phyloP scores from a whole-genome alignment of 2,113 vertebrate species.

The Alectura lathami region DNA sequence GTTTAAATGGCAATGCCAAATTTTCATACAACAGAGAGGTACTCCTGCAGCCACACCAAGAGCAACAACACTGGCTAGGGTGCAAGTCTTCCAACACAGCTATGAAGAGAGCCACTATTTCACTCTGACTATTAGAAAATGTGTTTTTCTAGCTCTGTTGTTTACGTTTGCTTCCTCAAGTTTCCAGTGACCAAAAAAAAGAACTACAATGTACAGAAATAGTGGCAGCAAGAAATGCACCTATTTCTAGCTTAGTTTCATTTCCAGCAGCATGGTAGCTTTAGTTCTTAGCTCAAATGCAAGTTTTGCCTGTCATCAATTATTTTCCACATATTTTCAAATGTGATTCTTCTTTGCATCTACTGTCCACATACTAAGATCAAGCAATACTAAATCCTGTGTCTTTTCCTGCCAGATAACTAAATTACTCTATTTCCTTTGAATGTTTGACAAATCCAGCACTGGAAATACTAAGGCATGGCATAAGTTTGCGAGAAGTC shows the following conservation, averaged over 20 bases:
- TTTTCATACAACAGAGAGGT: not conserved
- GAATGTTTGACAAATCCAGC: not conserved
- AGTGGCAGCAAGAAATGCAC: not conserved
- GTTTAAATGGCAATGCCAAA: not conserved
- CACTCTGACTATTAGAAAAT: not conserved
- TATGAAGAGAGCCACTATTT: not conserved
- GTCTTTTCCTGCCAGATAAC: not conserved
- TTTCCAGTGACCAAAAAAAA: not conserved
- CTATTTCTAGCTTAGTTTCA: not conserved
- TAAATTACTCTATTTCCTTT: not conserved
- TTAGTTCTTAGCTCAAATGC: not conserved
- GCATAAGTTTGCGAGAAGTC: not conserved
- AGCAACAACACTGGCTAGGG: not conserved
- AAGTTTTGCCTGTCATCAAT: not conserved
- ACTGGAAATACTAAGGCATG: not conserved
- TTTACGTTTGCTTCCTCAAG: not conserved
- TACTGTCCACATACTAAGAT: not conserved
- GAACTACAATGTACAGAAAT: not conserved
- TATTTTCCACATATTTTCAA: conserved; percentile 31
- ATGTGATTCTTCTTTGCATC: not conserved
- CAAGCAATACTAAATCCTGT: not conserved
- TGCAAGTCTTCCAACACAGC: not conserved
- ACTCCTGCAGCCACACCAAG: not conserved
- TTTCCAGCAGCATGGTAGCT: not conserved
- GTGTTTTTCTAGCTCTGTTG: not conserved